Base-by-base conservation (phyloP, 1,140 invertebrate species). In the Eciton burchellii region DNA sequence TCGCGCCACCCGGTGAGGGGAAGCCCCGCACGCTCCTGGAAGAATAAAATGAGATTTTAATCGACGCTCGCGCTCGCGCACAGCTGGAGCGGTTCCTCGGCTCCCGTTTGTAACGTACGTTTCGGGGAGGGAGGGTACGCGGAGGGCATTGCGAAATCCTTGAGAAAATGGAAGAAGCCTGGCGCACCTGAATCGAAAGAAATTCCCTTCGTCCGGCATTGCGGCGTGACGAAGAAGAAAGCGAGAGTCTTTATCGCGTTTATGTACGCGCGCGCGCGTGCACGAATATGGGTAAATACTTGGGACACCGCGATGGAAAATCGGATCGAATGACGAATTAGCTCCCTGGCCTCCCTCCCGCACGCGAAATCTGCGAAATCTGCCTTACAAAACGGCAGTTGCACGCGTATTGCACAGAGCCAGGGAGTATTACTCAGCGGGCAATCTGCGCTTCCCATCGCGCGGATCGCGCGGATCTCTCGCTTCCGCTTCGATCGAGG, bases 11-110 rank as follows among this genome's bases (percentile, higher is more conserved):
- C 74, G 81, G 73, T 84, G 56, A 47, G 60, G 63, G 49, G 63
- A 76, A 76, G 52, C 60, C n/a, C 35, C 35, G 35, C 43, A 65
- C 65, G 49, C 57, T 63, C 63, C 52, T 21, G 29, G 63, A 65
- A 74, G 68, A 21, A 71, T 84, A 60, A 71, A 84, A 79, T 70
- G 72, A 87, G 87, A 88, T 88, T 88, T 88, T 85, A 85, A 88
- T 88, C 87, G 74, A 88, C 86, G 81, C 83, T 83, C 66, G 43
- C 24, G 26, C 83, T 56, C 49, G 45, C 72, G 49, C 79, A 72
- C 85, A 87, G 59, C 86, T 89, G 86, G 84, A 89, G 89, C 76
- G 81, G n/a, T 16, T 54, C 66, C 57, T 81, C 45, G 43, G 16
- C 59, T 82, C 71, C 81, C 45, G 81, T 62, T 77, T 26, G 54